Percentiles rank a stretch among this genome's conserved stretches.
Conservation (phyloP, 2,797 vertebrate species). For the Poeciliopsis presidionis region DNA sequence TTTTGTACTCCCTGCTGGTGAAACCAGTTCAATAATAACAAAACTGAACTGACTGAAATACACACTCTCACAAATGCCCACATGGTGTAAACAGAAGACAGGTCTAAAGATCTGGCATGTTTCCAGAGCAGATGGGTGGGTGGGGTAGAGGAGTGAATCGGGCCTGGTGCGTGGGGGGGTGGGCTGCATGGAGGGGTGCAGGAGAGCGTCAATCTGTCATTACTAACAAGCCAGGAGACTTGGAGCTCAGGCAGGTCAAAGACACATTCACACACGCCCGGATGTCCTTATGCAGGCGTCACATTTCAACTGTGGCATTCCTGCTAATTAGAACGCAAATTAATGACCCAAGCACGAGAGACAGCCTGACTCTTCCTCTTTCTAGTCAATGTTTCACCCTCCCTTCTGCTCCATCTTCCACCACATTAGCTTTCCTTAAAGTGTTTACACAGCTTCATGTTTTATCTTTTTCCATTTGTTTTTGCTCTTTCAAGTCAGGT, state of each 20-base stretch:
- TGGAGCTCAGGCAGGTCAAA: constrained; percentile 77
- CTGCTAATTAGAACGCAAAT: constrained; percentile 81
- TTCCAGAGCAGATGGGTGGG: constrained; percentile 80
- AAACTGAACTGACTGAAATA: constrained; percentile 31
- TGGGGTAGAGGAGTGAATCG: constrained; percentile 49
- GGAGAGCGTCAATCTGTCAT: constrained; percentile 79
- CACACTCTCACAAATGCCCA: constrained; percentile 39
- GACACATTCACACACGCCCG: constrained; percentile 39
- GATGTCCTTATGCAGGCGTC: constrained; percentile 53
- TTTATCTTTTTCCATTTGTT: constrained; percentile 2
- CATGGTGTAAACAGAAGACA: constrained; percentile 50
- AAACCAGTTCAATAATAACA: constrained; percentile 38
- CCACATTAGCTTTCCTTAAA: constrained; percentile 16
- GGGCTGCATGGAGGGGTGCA: constrained; percentile 53
- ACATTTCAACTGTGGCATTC: constrained; percentile 76
- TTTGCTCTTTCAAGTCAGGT: neutral
- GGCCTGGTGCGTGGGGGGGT: constrained; percentile 29
- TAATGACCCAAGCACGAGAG: constrained; percentile 75
- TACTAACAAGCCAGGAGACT: constrained; percentile 84
- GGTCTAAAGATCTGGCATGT: constrained; percentile 66
- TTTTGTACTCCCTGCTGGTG: constrained; percentile 28
- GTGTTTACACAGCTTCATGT: neutral
- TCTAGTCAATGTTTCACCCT: constrained; percentile 58
- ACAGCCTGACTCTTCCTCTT: constrained; percentile 52
- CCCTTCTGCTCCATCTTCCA: constrained; percentile 34